These are phyloP conservation scores for Drosophila novamexicana DNA, from an alignment of 1,140 invertebrate species.

Conservation along the genomic window DNA sequence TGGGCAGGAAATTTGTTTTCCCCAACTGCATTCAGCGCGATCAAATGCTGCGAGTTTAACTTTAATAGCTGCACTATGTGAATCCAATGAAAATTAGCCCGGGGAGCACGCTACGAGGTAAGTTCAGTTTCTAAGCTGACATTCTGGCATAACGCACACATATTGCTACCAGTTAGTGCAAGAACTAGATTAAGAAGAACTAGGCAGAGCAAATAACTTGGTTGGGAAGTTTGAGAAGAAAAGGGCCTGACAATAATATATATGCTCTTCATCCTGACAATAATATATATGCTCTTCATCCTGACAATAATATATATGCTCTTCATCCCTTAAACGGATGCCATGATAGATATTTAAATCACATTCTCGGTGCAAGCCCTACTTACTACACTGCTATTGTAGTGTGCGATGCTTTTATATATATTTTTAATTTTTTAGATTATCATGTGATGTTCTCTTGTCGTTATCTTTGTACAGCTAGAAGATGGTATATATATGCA, in stretches of 20 bases:
- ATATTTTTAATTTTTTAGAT: too few relatives aligned
- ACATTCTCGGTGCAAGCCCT: too few relatives aligned
- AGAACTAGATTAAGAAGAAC: too few relatives aligned
- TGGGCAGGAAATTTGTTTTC: conserved; percentile 67
- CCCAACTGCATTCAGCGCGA: conserved; percentile 13
- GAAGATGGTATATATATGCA: too few relatives aligned
- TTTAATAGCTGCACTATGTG: conserved; percentile 2
- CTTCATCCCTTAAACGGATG: too few relatives aligned
- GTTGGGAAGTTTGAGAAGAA: background rate
- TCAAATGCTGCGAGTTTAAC: conserved; percentile 1
- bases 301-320: background rate
- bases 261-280: background rate
- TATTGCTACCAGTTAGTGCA: background rate
- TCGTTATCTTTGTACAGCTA: too few relatives aligned
- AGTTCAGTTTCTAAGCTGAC: background rate
- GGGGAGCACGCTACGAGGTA: conserved; percentile 17
- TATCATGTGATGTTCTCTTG: too few relatives aligned
- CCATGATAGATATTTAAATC: too few relatives aligned
- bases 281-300: background rate
- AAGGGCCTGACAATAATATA: background rate
- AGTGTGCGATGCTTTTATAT: too few relatives aligned
- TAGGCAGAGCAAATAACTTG: too few relatives aligned
- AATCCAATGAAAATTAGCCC: conserved; percentile 57
- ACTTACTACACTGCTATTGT: too few relatives aligned
- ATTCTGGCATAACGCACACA: background rate